phyloP scores from a whole-genome alignment of 2,797 vertebrate species.

The Karalla daura region DNA sequence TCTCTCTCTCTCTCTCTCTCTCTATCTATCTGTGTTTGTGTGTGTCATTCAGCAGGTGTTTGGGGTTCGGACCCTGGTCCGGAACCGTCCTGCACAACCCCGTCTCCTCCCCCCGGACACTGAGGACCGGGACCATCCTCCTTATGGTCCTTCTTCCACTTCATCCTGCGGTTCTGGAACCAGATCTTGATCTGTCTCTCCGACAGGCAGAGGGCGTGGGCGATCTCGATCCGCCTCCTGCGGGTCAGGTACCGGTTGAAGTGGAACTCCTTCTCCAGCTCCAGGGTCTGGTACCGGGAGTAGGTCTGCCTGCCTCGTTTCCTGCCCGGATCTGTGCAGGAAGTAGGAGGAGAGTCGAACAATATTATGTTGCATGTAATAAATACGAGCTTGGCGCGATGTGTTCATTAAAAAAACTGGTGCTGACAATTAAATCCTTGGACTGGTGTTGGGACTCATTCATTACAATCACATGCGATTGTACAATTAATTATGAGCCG shows the following conservation, averaged over 20 bases:
- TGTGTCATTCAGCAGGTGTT: too few species aligned
- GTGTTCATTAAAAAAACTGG: not conserved
- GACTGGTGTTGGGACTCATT: constrained; percentile 16
- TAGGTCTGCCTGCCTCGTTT: constrained; percentile 93
- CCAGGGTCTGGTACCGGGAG: constrained; percentile 94
- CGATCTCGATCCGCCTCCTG: constrained; percentile 93
- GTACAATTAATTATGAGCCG: constrained; percentile 15
- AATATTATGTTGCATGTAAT: not conserved
- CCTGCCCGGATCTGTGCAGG: constrained; percentile 85
- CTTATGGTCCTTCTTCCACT: constrained; percentile 91
- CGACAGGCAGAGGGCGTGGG: constrained; percentile 92
- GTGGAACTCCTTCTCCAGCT: constrained; percentile 97
- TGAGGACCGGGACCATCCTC: constrained; percentile 70
- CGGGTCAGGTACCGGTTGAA: constrained; percentile 97
- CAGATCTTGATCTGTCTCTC: constrained; percentile 97
- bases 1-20: too few species aligned
- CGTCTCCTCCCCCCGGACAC: constrained; percentile 45
- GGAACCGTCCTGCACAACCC: constrained; percentile 21
- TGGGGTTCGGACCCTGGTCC: too few species aligned
- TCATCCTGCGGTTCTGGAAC: too few species aligned
- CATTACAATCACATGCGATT: constrained; percentile 33
- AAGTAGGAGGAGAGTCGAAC: too few species aligned
- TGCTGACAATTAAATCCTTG: constrained; percentile 34
- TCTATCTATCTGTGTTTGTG: too few species aligned
- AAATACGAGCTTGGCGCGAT: too few species aligned